Evolutionary conservation across 2,888 invertebrate species (phyloP).

Genomic region (Acronicta psi): DNA sequence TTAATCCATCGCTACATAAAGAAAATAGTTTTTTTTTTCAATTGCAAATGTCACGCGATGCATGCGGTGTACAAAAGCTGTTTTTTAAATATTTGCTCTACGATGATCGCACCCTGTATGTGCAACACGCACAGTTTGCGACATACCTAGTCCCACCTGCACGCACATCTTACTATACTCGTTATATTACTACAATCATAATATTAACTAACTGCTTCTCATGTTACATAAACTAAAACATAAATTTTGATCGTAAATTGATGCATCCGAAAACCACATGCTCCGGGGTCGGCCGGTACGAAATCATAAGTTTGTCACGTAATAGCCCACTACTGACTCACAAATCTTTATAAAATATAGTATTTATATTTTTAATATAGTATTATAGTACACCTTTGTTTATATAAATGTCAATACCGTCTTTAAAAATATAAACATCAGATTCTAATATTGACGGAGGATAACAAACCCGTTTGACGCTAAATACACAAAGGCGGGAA

Average conservation of each 20-base stretch:
- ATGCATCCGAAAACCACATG: conserved; percentile 33
- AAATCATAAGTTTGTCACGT: conserved; percentile 20
- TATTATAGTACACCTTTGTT: no score
- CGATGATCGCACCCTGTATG: conserved; percentile 23
- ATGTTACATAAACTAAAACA: conserved; percentile 11
- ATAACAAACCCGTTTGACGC: conserved; percentile 44
- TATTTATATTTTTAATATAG: no score
- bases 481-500: conserved; percentile 57
- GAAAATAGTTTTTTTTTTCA: conserved; percentile 28
- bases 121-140: conserved; percentile 31
- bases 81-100: conserved; percentile 48
- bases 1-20: conserved; percentile 24
- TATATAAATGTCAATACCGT: conserved; percentile 18
- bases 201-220: conserved; percentile 18
- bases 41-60: conserved; percentile 49
- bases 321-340: conserved; percentile 38
- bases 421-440: conserved; percentile 36
- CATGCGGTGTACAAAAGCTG: conserved; percentile 40
- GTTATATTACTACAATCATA: conserved; percentile 7
- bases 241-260: neutral
- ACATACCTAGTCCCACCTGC: conserved; percentile 43
- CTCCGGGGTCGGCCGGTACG: conserved; percentile 32
- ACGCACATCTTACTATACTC: conserved; percentile 24
- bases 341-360: conserved; percentile 25
- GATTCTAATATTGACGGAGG: conserved; percentile 34